phyloP scores from a whole-genome alignment of 1,140 invertebrate genomes.

The Papilio dardanus region DNA sequence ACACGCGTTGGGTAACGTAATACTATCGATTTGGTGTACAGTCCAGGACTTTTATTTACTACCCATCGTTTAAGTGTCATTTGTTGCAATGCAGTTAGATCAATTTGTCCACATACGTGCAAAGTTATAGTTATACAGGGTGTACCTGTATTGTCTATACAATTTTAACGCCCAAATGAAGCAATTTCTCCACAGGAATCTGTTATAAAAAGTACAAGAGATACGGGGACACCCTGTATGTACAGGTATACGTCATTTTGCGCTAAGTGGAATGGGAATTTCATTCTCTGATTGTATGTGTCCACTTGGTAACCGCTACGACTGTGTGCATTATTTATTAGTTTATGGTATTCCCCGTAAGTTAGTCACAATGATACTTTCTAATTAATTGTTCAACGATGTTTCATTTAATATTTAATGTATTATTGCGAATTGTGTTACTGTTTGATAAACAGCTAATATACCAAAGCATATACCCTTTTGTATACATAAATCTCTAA shows the following conservation, averaged over 20 bases:
- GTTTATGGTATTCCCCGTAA: constrained; percentile 14
- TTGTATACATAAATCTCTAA: neutral
- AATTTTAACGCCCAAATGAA: too few species aligned
- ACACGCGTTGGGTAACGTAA: constrained; percentile 37
- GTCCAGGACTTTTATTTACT: neutral
- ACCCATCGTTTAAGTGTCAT: neutral
- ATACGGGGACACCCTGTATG: too few species aligned
- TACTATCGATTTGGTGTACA: constrained; percentile 11
- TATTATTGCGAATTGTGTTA: neutral
- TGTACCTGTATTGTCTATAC: too few species aligned
- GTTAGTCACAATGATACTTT: neutral
- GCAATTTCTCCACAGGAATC: too few species aligned
- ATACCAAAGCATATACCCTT: too few species aligned
- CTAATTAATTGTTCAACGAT: neutral
- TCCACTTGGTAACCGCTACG: neutral
- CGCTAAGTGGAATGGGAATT: neutral
- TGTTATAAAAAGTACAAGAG: too few species aligned
- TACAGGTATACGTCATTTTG: neutral
- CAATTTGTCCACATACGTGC: neutral
- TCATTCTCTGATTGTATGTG: neutral
- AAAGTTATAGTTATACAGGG: neutral
- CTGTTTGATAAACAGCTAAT: neutral
- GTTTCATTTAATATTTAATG: neutral
- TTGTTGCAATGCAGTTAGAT: neutral
- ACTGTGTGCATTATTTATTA: neutral